phyloP scores from a whole-genome alignment of 1,140 invertebrate genomes.

The Drosophila takahashii region DNA sequence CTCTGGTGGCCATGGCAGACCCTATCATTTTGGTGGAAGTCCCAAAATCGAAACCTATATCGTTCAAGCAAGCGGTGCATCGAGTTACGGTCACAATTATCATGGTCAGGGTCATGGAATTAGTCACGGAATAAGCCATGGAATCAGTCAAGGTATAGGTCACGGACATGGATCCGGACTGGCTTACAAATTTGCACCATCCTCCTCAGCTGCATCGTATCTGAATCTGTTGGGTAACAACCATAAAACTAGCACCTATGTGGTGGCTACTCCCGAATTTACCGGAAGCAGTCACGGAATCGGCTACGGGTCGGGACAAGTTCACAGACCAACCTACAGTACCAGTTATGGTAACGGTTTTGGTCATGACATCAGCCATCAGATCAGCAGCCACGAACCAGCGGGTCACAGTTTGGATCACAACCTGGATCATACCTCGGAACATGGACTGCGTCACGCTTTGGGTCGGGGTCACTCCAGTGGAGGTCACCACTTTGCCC shows the following conservation, averaged over 20 bases:
- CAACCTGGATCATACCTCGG: constrained; percentile 20
- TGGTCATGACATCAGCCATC: constrained; percentile 7
- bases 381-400: constrained; percentile 11
- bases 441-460: constrained; percentile 37
- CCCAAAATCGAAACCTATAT: constrained; percentile 74
- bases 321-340: not conserved
- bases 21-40: constrained; percentile 26
- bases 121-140: constrained; percentile 6
- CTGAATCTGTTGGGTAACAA: constrained; percentile 21
- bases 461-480: constrained; percentile 20
- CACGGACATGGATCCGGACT: constrained; percentile 23
- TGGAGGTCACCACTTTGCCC: constrained; percentile 15
- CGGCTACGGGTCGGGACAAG: not conserved
- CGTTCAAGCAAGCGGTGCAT: constrained; percentile 51
- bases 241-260: constrained; percentile 60
- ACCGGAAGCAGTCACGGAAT: constrained; percentile 1
- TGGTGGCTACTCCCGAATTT: constrained; percentile 48
- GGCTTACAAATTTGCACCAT: constrained; percentile 34
- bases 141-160: not conserved
- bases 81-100: constrained; percentile 7
- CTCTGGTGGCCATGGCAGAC: constrained; percentile 26
- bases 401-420: constrained; percentile 10
- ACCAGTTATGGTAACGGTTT: constrained; percentile 3
- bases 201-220: constrained; percentile 19
- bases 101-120: constrained; percentile 18